Evolutionary conservation across 1,140 invertebrate species (phyloP).

Genomic region (Drosophila sulfurigaster): DNA sequence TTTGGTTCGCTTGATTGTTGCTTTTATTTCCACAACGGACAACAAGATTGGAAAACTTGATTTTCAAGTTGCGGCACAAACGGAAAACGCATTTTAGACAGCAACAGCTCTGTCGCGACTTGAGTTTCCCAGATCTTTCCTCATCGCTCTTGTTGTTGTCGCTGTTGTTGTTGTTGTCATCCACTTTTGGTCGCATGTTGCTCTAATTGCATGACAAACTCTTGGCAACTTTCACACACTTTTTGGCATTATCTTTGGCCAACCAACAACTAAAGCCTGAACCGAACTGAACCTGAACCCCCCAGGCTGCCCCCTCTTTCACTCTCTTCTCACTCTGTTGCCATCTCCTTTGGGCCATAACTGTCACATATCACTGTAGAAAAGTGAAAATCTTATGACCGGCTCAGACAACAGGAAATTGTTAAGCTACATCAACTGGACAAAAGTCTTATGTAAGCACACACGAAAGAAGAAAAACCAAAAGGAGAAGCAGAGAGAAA

Average conservation of each 20-base stretch:
- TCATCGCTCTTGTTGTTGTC: conserved; percentile 25
- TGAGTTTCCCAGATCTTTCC: conserved; percentile 40
- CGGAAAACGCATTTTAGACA: conserved; percentile 39
- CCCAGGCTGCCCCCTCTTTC: background rate
- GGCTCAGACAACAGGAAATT: conserved; percentile 32
- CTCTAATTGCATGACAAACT: conserved; percentile 60
- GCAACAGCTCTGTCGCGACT: conserved; percentile 14
- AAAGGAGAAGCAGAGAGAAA: conserved; percentile 1
- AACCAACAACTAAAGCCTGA: conserved; percentile 6
- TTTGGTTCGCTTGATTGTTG: conserved; percentile 53
- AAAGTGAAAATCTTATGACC: conserved; percentile 45
- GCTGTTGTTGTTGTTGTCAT: conserved; percentile 31
- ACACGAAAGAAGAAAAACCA: background rate
- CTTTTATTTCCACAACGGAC: conserved; percentile 45
- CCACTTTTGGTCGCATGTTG: conserved; percentile 54
- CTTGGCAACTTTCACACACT: conserved; percentile 53
- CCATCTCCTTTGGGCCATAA: conserved; percentile 26
- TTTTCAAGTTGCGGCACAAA: conserved; percentile 45
- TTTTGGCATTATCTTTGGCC: conserved; percentile 41
- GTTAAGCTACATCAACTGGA: conserved; percentile 7
- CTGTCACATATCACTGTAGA: conserved; percentile 36
- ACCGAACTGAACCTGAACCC: conserved; percentile 2
- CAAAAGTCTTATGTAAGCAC: conserved; percentile 35
- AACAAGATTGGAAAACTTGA: conserved; percentile 54
- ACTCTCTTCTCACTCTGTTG: background rate